Base-by-base conservation (phyloP, 2,113 vertebrate genomes). In the Glaucomys volans region DNA sequence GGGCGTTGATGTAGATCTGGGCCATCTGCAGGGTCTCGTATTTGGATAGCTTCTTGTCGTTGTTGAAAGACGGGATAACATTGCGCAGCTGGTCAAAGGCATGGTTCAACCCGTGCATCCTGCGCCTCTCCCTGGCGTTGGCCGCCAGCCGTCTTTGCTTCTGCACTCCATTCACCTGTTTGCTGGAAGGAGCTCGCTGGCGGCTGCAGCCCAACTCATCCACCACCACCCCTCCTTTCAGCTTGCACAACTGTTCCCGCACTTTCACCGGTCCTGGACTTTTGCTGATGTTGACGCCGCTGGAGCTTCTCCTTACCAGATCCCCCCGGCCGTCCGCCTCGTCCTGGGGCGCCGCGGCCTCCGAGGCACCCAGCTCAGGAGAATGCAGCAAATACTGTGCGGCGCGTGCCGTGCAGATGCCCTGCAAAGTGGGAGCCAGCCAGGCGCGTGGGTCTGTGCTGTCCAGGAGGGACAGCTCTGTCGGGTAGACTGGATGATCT, bases 1-100 rank as follows among this genome's bases (percentile, higher is more conserved):
- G 98, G 4, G 99, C 99, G 95, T 99, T 99, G 98, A 99, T 99
- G 99, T 99, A 99, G 98, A 99, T 99, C 98, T 99, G 99, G 20
- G 99, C 99, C 99, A 99, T 99, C 98, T 99, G 99, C 85, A 99
- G 97, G n/a, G 99, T 99, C 97, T 99, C 99, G 64, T 99, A 99
- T 92, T 99, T 99, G 97, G 99, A 99, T 71, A 99, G 99, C 97
- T 99, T 99, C 98, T 99, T 99, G 98, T 99, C 99, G 98, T 99
- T 99, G 98, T 99, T 99, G 88, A 99, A 99, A 37, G 99, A 99
- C 35, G 99, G 99, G 98, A 99, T 99, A 98, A 99, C 99, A 87
- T 99, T 99, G 97, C 99, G 99, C 98, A 99, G 99, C 98, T 99
- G 99, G 98, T 99, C 99, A 92, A 99, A 99, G 80, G 99, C 99